Base-by-base conservation (phyloP, 2,888 invertebrate genomes). In the Philereme transversata region DNA sequence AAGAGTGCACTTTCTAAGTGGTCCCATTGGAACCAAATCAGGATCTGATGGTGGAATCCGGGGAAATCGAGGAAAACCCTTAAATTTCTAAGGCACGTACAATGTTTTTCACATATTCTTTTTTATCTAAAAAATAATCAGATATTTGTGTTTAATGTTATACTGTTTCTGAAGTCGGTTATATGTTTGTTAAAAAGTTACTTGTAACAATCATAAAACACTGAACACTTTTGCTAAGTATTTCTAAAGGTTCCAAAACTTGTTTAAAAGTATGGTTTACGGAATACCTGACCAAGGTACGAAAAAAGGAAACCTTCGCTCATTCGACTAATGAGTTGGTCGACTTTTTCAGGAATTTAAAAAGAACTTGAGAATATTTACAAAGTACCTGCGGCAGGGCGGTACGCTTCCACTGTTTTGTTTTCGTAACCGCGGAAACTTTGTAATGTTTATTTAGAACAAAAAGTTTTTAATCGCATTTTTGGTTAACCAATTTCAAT, bases 301-400 rank as follows among this genome's bases (percentile, higher is more conserved):
- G 65, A 75, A 81, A 78, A 78, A 74, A 70, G 73, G 71, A 76
- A 82, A 76, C 77, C 78, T 78, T 73, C 73, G 72, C 75, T 81
- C 80, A 81, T 75, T 79, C 79, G 73, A 70, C 79, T 84, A 83
- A 84, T 83, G 83, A 84, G 83, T 78, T 77, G 77, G 77, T 77
- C 72, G 80, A 82, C 78, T 82, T 82, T 80, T 77, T 75, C 69
- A 74, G 68, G 61, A 71, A 68, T 75, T 76, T 69, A 70, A 77
- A 76, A 77, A 72, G 69, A 75, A 77, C 72, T 73, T 60, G 67
- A 60, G 65, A 73, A 77, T 76, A 75, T 75, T 74, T 63, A 52
- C 70, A 65, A 76, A 77, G 76, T 75, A 78, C 75, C 77, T 71
- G 76, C 66, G 74, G 76, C 67, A 67, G 40, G 57, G 58, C 40